Base-by-base conservation (phyloP, 2,113 vertebrate genomes). In the Marmota monax region DNA sequence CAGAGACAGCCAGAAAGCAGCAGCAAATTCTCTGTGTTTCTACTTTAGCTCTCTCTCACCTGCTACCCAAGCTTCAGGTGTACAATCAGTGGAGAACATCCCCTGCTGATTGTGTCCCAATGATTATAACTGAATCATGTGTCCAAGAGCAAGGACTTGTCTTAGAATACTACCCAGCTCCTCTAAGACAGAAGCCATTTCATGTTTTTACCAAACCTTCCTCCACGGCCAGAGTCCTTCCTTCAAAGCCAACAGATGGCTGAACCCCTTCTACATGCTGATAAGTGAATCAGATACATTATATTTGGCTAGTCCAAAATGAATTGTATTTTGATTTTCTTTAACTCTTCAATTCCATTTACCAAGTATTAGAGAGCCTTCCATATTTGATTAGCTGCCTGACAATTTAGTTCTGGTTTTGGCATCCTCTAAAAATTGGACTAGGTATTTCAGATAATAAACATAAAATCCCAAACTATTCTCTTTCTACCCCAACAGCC, bases 341-440 rank as follows among this genome's bases (percentile, higher is more conserved):
- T 95, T 76, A 93, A 65, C 51, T 86, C 23, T 32, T 92, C 90
- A 84, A 90, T 90, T 94, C n/a, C 69, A 73, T 34, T 79, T 34
- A 53, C 37, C 56, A 89, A 85, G 82, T 42, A 69, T 39, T 78
- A 94, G 23, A n/a, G 37, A 22, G 22, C 17, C 39, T 27, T 91
- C n/a, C 80, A 2, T 73, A 84, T 78, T 84, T 85, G 87, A 77
- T 23, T 48, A 92, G n/a, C 42, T 88, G 42, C 42, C 34, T 86
- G 42, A 53, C 5, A 70, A 77, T 80, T 56, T 72, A 29, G 6
- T 84, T 96, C 67, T 88, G 45, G 18, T 88, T 74, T 37, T 63
- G 42, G 34, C 56, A 76, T 70, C 27, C 70, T 89, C 78, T 73
- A 70, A 78, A 96, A 83, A 84, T 25, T 58, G 90, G 56, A 14